A percentile compares a stretch with the other conserved stretches of the same genome.
phyloP scores from a whole-genome alignment of 1,140 invertebrate genomes.

The Kradibia gibbosae region DNA sequence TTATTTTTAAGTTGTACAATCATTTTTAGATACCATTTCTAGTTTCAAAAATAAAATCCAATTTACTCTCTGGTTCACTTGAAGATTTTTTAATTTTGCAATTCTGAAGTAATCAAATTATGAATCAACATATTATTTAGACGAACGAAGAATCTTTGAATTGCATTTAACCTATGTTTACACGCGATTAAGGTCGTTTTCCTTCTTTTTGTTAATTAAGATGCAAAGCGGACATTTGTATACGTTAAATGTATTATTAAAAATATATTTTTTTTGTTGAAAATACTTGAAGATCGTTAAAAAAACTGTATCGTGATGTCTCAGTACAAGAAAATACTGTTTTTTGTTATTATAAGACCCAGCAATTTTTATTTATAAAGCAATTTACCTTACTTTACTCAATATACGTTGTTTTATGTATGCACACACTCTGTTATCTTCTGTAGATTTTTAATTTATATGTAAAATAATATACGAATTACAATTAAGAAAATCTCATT shows the following conservation, averaged over 20 bases:
- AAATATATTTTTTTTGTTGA: conserved; percentile 27
- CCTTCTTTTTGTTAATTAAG: background rate
- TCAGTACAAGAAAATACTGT: conserved; percentile 27
- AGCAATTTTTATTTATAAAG: conserved; percentile 46
- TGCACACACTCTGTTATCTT: background rate
- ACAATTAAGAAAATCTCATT: background rate
- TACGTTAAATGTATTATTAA: conserved; percentile 39
- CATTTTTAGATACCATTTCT: background rate
- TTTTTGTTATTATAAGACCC: conserved; percentile 42
- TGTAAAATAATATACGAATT: background rate
- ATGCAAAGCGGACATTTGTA: conserved; percentile 15
- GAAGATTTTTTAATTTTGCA: background rate
- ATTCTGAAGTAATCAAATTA: background rate
- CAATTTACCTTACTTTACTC: conserved; percentile 11
- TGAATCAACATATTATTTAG: background rate
- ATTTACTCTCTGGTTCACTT: background rate
- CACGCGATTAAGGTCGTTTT: background rate
- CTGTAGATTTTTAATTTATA: conserved; percentile 10
- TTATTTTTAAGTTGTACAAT: background rate
- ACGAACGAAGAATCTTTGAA: background rate
- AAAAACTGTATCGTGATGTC: background rate
- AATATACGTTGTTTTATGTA: conserved; percentile 5
- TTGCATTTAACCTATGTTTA: conserved; percentile 2
- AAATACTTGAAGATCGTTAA: conserved; percentile 27
- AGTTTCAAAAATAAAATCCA: background rate